Evolutionary conservation across 2,113 vertebrate species (phyloP).

Genomic region (Myiopsitta monachus): DNA sequence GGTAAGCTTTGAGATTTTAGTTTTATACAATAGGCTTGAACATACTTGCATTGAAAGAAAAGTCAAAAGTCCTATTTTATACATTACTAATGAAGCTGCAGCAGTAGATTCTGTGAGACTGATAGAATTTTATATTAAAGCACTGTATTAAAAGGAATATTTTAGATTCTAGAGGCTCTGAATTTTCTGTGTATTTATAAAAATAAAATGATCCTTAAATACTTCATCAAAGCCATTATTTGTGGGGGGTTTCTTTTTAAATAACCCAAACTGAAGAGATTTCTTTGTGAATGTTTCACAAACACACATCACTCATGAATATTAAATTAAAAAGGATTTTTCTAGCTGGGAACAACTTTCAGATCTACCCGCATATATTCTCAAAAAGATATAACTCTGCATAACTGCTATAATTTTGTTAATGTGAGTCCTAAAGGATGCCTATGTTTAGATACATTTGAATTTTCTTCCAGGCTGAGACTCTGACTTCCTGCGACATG

Average conservation of each 20-base stretch:
- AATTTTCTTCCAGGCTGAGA: not conserved
- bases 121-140: slow-evolving; percentile 67
- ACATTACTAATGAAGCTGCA: slow-evolving; percentile 41
- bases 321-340: slow-evolving; percentile 53
- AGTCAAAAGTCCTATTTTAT: slow-evolving; percentile 34
- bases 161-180: slow-evolving; percentile 54
- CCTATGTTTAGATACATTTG: not conserved
- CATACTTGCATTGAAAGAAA: not conserved
- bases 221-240: slow-evolving; percentile 68
- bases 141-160: slow-evolving; percentile 61
- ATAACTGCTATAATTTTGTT: not conserved
- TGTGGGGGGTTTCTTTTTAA: slow-evolving; percentile 34
- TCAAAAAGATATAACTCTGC: slow-evolving; percentile 10
- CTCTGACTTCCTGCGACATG: not conserved
- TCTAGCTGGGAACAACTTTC: slow-evolving; percentile 36
- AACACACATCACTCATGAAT: slow-evolving; percentile 45
- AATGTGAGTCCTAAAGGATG: not conserved
- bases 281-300: slow-evolving; percentile 54
- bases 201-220: slow-evolving; percentile 67
- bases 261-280: slow-evolving; percentile 14
- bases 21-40: slow-evolving; percentile 16
- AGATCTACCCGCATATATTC: not conserved
- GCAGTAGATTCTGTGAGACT: not conserved
- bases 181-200: slow-evolving; percentile 64
- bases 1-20: not conserved